Base-by-base conservation (phyloP, 2,797 vertebrate genomes). In the Eutrigla gurnardus region DNA sequence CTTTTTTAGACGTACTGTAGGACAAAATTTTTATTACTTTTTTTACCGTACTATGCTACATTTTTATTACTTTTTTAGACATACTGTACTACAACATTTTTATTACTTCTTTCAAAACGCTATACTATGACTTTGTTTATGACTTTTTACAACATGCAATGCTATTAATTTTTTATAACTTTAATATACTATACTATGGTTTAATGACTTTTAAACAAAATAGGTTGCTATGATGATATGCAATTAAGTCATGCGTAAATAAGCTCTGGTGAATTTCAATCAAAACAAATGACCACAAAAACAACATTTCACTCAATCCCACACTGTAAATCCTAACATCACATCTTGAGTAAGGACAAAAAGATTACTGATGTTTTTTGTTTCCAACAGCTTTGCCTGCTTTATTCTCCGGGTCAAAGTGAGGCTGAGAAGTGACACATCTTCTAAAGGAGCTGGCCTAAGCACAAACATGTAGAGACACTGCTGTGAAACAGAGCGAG, bases 391-490 rank as follows among this genome's bases (percentile, higher is more conserved):
- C 37, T 47, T 52, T 54, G 58, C 55, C 73, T 60, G 36, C 69
- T 78, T 75, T 68, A 78, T 72, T 81, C 64, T 63, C 60, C 1
- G 0, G 66, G 67, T 42, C 57, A 54, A 33, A 72, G 74, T 36
- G 13, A 52, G 52, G 35, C 64, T 79, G 42, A 67, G 69, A 75
- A 73, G 77, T 76, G 86, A 82, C 75, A 79, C 70, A 69, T 83
- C 65, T 72, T 49, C 54, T 37, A 18, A 83, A 89, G 53, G 0
- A 73, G 82, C 83, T 89, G 81, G 89, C 61, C 72, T 82, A 59
- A 87, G 83, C 85, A 73, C 40, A 73, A 80, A 75, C 85, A 70
- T 85, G 64, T 68, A 14, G 74, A 80, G 72, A 76, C 35, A 46
- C 76, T 70, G 73, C 65, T 55, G 79, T 73, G 75, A 75, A 67